Conservation (phyloP, 1,140 invertebrate species). For the Penaeus indicus region DNA sequence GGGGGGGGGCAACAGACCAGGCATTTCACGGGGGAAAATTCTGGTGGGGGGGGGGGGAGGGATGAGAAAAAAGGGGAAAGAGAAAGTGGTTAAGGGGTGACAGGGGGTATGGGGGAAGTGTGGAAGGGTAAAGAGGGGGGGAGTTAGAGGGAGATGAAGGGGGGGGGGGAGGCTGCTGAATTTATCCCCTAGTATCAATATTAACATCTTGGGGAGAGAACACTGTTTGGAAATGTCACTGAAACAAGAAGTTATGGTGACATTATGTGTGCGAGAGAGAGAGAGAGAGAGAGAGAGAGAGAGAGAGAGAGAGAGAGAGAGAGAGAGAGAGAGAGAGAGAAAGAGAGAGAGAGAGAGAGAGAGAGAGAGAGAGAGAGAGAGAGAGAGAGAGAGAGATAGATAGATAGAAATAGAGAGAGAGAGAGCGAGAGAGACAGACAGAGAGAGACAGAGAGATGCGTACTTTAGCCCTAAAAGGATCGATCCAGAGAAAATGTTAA, state of each 20-base stretch:
- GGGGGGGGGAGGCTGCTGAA: too few species aligned
- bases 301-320: conserved; percentile 22
- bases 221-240: too few species aligned
- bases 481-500: neutral
- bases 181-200: too few species aligned
- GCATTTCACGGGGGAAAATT: neutral
- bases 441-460: neutral
- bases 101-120: too few species aligned
- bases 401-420: neutral
- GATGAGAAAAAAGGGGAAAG: neutral
- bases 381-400: neutral
- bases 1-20: too few species aligned
- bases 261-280: too few species aligned
- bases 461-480: neutral
- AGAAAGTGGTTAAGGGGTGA: neutral
- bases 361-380: neutral
- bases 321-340: neutral
- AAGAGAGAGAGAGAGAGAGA: neutral
- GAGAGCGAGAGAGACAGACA: neutral
- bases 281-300: neutral
- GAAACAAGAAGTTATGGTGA: too few species aligned
- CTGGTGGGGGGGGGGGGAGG: neutral
- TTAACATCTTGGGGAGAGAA: too few species aligned
- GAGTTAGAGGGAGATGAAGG: too few species aligned
- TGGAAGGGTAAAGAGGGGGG: too few species aligned